Conservation (phyloP, 1,140 invertebrate genomes). For the Caenorhabditis brenneri region DNA sequence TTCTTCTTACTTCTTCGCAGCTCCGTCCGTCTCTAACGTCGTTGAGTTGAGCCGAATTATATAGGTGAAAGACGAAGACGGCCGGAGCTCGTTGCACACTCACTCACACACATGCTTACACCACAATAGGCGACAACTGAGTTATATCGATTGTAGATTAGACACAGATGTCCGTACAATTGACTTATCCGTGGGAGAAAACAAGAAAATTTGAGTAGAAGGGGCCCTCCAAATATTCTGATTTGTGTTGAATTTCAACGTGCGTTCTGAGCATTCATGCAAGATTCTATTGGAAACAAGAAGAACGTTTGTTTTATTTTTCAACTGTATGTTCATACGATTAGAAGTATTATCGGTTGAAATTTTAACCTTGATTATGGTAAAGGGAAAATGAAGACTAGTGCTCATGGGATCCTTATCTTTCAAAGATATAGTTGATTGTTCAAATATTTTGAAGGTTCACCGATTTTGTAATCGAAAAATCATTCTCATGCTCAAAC, state of each 20-base stretch:
- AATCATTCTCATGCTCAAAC: too few relatives aligned
- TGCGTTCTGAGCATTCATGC: too few relatives aligned
- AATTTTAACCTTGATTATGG: too few relatives aligned
- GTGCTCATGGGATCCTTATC: too few relatives aligned
- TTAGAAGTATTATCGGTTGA: too few relatives aligned
- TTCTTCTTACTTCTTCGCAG: not conserved
- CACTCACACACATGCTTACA: constrained; percentile 10
- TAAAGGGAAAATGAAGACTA: too few relatives aligned
- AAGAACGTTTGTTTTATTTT: too few relatives aligned
- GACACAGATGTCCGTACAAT: constrained; percentile 12
- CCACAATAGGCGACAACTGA: constrained; percentile 30
- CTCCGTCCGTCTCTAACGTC: constrained; percentile 15
- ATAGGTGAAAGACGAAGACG: constrained; percentile 37
- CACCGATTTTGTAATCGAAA: too few relatives aligned
- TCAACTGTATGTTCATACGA: too few relatives aligned
- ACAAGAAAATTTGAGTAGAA: not conserved
- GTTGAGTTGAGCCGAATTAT: constrained; percentile 35
- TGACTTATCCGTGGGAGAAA: not conserved
- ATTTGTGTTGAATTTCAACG: not conserved
- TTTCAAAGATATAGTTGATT: too few relatives aligned
- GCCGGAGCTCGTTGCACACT: not conserved
- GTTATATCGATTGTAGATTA: constrained; percentile 40
- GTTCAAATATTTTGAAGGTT: too few relatives aligned
- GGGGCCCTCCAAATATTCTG: not conserved
- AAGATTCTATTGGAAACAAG: too few relatives aligned